These are phyloP conservation scores for Chaunax sp. DNA, from an alignment of 2,797 vertebrate species.

Conservation along the genomic window DNA sequence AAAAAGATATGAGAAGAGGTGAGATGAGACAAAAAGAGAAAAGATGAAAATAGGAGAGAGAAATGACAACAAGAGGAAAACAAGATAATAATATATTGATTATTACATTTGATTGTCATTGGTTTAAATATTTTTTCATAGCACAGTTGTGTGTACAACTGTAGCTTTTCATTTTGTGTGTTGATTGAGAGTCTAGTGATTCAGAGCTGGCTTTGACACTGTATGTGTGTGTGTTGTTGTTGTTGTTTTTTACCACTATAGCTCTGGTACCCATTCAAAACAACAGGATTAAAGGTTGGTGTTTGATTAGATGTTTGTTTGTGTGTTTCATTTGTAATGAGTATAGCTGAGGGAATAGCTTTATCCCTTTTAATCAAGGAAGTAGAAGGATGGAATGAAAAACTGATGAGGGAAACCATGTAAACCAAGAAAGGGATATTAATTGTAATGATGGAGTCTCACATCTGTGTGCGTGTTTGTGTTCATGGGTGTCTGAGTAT, in stretches of 20 bases:
- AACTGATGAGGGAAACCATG: slow-evolving; percentile 57
- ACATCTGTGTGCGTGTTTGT: slow-evolving; percentile 5
- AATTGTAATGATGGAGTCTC: slow-evolving; percentile 39
- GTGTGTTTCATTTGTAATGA: slow-evolving; percentile 68
- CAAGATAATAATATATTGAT: not conserved
- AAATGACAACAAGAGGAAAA: too few relatives aligned
- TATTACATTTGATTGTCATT: not conserved
- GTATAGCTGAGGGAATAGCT: slow-evolving; percentile 57
- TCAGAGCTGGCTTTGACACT: not conserved
- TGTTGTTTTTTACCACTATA: slow-evolving; percentile 10
- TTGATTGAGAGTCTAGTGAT: too few relatives aligned
- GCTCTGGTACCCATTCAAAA: slow-evolving; percentile 60
- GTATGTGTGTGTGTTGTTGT: not conserved
- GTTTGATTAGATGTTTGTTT: slow-evolving; percentile 78
- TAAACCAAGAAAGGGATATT: slow-evolving; percentile 52
- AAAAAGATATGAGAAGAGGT: too few relatives aligned
- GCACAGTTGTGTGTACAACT: too few relatives aligned
- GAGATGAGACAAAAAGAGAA: not conserved
- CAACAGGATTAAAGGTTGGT: slow-evolving; percentile 74
- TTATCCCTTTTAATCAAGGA: slow-evolving; percentile 76
- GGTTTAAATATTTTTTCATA: not conserved
- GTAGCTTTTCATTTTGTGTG: too few relatives aligned
- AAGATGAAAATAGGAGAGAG: not conserved
- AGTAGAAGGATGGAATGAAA: slow-evolving; percentile 70
- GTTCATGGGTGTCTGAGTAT: not conserved